Evolutionary conservation across 2,888 invertebrate species (phyloP).

Genomic region (Apoderus coryli): DNA sequence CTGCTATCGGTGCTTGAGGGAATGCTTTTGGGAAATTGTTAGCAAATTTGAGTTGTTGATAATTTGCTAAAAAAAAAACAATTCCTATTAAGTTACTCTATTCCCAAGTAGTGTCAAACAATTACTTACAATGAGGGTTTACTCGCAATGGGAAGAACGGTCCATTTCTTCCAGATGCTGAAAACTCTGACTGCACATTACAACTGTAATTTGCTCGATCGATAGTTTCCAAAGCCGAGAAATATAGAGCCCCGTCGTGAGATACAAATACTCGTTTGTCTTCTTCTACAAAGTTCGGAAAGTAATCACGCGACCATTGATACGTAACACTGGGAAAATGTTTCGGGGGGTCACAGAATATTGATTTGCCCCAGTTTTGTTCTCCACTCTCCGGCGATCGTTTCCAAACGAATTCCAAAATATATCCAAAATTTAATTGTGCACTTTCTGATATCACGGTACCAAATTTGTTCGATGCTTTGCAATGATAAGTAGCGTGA

Average conservation of each 20-base stretch:
- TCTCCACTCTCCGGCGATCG: slow-evolving; percentile 71
- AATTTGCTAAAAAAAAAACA: slow-evolving; percentile 56
- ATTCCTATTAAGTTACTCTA: too few species aligned
- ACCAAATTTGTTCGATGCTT: slow-evolving; percentile 80
- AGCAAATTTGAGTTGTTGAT: slow-evolving; percentile 81
- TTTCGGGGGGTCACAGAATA: slow-evolving; percentile 85
- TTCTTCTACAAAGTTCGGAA: slow-evolving; percentile 87
- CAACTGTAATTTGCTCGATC: slow-evolving; percentile 86
- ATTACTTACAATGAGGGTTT: slow-evolving; percentile 56
- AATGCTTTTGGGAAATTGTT: slow-evolving; percentile 93
- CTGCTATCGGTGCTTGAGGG: slow-evolving; percentile 83
- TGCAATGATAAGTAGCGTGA: slow-evolving; percentile 82
- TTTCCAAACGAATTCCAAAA: slow-evolving; percentile 80
- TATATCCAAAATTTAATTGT: slow-evolving; percentile 74
- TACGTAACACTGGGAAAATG: slow-evolving; percentile 81
- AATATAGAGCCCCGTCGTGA: slow-evolving; percentile 84
- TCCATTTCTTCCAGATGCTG: slow-evolving; percentile 78
- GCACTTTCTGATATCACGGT: slow-evolving; percentile 80
- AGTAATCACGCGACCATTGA: slow-evolving; percentile 81
- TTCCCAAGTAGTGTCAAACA: too few species aligned
- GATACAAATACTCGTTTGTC: slow-evolving; percentile 88
- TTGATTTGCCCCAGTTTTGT: slow-evolving; percentile 87
- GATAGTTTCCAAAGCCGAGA: slow-evolving; percentile 82
- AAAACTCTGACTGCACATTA: slow-evolving; percentile 76
- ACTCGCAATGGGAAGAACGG: slow-evolving; percentile 75